A percentile compares a stretch with the other conserved stretches of the same genome.
phyloP scores from a whole-genome alignment of 2,797 vertebrate genomes.

The Scolopax bukidnonensis region DNA sequence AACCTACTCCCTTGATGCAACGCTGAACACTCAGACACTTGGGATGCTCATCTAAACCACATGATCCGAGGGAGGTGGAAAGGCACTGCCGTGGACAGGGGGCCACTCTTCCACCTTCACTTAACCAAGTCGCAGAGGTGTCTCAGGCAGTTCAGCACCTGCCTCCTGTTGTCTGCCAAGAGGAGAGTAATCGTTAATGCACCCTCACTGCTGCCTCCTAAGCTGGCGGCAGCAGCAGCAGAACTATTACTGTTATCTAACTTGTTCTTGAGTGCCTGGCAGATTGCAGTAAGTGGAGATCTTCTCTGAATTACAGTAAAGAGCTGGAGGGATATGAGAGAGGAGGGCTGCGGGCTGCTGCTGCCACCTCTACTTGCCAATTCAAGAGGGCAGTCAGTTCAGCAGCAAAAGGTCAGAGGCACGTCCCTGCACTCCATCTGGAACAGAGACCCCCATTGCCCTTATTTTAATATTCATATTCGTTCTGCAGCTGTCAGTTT shows the following conservation, averaged over 20 bases:
- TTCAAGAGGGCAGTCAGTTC: not conserved
- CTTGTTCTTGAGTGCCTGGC: not conserved
- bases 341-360: not conserved
- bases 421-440: not conserved
- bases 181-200: not conserved
- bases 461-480: not conserved
- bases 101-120: not conserved
- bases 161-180: not conserved
- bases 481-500: not conserved
- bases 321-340: not conserved
- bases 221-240: not conserved
- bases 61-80: not conserved
- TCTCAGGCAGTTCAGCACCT: not conserved
- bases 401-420: slow-evolving; percentile 4
- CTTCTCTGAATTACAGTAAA: slow-evolving; percentile 7
- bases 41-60: not conserved
- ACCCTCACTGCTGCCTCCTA: not conserved
- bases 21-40: not conserved
- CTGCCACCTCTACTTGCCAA: not conserved
- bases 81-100: not conserved
- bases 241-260: not conserved
- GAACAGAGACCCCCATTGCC: not conserved
- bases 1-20: not conserved
- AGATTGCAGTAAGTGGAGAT: not conserved
- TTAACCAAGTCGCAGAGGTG: not conserved